phyloP scores from a whole-genome alignment of 2,888 invertebrate species.

The Chironomus tentans region DNA sequence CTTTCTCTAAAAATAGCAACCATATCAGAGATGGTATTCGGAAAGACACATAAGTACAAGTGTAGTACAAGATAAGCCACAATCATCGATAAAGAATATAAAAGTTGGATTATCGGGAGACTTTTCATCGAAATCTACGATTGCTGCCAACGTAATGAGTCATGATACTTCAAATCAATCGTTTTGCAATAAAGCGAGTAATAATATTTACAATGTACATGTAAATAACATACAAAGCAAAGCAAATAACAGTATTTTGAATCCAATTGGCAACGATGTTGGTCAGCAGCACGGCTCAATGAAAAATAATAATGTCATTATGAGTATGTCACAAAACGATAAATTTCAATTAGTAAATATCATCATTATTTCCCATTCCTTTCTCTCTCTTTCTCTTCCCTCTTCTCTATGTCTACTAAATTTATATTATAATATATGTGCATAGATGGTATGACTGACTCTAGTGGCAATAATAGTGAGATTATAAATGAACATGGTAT shows the following conservation, averaged over 20 bases:
- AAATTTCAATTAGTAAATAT: constrained; percentile 23
- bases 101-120: not conserved
- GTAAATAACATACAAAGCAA: constrained; percentile 12
- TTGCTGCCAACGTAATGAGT: not conserved
- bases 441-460: not conserved
- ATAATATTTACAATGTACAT: constrained; percentile 19
- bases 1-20: not conserved
- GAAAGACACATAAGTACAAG: constrained; percentile 16
- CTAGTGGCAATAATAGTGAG: not conserved
- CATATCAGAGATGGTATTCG: constrained; percentile 24
- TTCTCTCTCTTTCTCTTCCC: not conserved
- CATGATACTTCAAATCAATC: constrained; percentile 5
- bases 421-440: not conserved
- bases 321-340: constrained; percentile 11
- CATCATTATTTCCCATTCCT: constrained; percentile 1
- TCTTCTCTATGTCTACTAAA: not conserved
- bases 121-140: not conserved
- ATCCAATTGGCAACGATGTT: not conserved
- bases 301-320: constrained; percentile 25
- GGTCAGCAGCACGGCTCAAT: constrained; percentile 10
- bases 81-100: not conserved
- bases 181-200: constrained; percentile 15
- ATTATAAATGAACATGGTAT: constrained; percentile 1
- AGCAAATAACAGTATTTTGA: constrained; percentile 22
- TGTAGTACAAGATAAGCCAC: not conserved